These are phyloP conservation scores for Stenolophus ochropezus DNA, from an alignment of 2,888 invertebrate genomes.

Conservation along the genomic window DNA sequence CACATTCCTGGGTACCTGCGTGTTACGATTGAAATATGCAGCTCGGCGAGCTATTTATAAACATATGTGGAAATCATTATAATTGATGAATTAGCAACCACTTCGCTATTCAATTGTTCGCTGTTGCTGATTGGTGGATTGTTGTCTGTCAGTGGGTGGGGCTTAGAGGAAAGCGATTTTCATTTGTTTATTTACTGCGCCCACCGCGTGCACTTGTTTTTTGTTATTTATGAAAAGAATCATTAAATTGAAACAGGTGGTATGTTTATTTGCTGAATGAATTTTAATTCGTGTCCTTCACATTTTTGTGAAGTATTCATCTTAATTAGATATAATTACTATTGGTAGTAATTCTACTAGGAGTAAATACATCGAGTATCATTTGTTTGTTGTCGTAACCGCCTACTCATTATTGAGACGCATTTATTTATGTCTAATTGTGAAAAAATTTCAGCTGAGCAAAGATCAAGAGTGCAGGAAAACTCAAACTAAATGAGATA, in stretches of 20 bases:
- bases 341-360: conserved; percentile 31
- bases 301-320: conserved; percentile 7
- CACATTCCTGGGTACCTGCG: not conserved
- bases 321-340: conserved; percentile 49
- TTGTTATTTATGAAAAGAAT: not conserved
- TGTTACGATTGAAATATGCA: not conserved
- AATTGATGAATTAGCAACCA: not conserved
- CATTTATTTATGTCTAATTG: conserved; percentile 10
- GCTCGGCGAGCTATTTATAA: not conserved
- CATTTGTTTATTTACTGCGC: conserved; percentile 11
- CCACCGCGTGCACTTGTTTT: not conserved
- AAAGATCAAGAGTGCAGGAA: conserved; percentile 18
- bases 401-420: conserved; percentile 29
- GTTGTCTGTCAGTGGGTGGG: conserved; percentile 21
- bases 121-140: not conserved
- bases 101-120: conserved; percentile 24
- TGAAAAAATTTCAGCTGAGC: not conserved
- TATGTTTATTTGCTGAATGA: not conserved
- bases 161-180: conserved; percentile 1
- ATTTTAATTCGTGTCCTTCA: not conserved
- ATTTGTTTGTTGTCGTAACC: conserved; percentile 22
- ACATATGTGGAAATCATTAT: not conserved
- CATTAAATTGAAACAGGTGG: not conserved
- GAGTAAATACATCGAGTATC: conserved; percentile 36
- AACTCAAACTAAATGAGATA: not conserved